Conservation (phyloP, 2,888 invertebrate genomes). For the Heliconius hortense region DNA sequence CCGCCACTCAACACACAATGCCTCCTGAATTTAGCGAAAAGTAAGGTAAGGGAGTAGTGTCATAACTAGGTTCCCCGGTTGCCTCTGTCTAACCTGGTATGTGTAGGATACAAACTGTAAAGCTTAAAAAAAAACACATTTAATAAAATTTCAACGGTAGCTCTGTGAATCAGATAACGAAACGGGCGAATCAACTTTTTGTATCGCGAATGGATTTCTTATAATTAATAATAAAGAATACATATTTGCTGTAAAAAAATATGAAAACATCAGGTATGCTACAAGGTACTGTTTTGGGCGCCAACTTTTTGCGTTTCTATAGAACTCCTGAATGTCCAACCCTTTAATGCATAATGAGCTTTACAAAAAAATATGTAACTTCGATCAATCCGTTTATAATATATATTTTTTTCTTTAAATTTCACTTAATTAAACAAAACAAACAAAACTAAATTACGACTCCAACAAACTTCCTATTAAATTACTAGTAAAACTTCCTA, state of each 20-base stretch:
- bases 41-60: too few species aligned
- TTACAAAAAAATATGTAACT: neutral
- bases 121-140: neutral
- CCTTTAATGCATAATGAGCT: conserved; percentile 11
- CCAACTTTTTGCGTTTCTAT: conserved; percentile 9
- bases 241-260: conserved; percentile 10
- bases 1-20: too few species aligned
- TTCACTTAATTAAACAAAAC: neutral
- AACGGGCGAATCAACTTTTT: conserved; percentile 10
- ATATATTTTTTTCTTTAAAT: neutral
- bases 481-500: neutral
- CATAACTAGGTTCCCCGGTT: too few species aligned
- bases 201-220: conserved; percentile 13
- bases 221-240: conserved; percentile 19
- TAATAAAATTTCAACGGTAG: neutral
- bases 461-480: neutral
- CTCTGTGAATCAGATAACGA: conserved; percentile 6
- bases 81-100: too few species aligned
- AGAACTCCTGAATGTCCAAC: neutral
- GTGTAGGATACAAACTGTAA: too few species aligned
- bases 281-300: conserved; percentile 16
- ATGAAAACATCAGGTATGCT: conserved; percentile 16
- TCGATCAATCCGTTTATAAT: neutral
- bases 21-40: too few species aligned
- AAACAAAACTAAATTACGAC: neutral